These are phyloP conservation scores for Vanessa tameamea DNA, from an alignment of 1,140 invertebrate species.

Conservation along the genomic window DNA sequence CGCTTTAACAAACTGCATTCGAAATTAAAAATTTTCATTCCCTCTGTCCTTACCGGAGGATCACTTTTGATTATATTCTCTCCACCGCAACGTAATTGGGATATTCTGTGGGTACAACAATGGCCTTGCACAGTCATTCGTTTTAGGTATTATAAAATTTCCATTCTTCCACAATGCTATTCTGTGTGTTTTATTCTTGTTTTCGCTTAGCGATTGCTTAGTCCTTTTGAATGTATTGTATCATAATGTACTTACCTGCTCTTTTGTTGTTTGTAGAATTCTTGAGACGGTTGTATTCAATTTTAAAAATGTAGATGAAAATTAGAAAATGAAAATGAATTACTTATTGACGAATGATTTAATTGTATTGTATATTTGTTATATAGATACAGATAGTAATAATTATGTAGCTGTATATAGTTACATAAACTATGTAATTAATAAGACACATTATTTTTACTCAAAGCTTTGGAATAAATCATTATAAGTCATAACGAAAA, in stretches of 20 bases:
- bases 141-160: constrained; percentile 73
- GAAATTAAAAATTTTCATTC: constrained; percentile 79
- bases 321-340: neutral
- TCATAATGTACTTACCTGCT: constrained; percentile 43
- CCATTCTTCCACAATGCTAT: constrained; percentile 51
- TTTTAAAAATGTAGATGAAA: constrained; percentile 8
- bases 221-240: constrained; percentile 45
- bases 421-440: too few species aligned
- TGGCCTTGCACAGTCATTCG: constrained; percentile 71
- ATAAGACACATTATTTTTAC: too few species aligned
- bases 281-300: constrained; percentile 30
- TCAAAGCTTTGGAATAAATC: too few species aligned
- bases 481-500: too few species aligned
- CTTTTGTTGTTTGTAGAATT: constrained; percentile 32
- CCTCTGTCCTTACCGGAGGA: constrained; percentile 63
- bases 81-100: constrained; percentile 76
- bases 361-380: neutral
- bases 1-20: constrained; percentile 79
- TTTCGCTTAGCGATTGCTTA: constrained; percentile 44
- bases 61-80: constrained; percentile 78
- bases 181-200: constrained; percentile 37
- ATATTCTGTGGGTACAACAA: constrained; percentile 75
- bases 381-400: neutral
- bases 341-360: neutral
- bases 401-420: neutral